Evolutionary conservation across 2,797 vertebrate species (phyloP), one percentile per base, ranked within the genome.

Genomic region (Gymnopithys bicolor): DNA sequence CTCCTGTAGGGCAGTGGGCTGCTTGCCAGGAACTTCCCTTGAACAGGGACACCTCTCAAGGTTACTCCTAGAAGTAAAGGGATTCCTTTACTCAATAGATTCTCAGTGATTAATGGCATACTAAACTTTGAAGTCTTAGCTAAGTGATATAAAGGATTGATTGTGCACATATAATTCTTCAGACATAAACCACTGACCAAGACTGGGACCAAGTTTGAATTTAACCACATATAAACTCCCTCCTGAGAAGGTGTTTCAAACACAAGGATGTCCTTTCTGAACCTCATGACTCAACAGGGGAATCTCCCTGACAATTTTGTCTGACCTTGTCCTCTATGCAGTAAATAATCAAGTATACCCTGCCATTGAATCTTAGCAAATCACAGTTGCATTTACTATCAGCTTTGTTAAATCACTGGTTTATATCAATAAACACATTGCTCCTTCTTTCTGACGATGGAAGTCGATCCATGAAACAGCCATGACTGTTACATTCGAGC

Each of bases 401-500:
- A 73, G 21, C 30, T 53, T 59, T 43, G 10, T 11, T 78, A 59
- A 66, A 78, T 32, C 18, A 32, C 22, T n/a, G 46, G 11, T 23
- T 78, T 59, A 7, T 27, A 59, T 35, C 15, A 53, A 48, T 11
- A 53, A 78, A 41, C 30, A 59, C 13, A 35, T 28, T 48, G 22
- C 19, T 78, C 6, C 39, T 35, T 89, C 33, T 48, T 59, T 59
- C 74, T 59, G 35, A 14, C 6, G 8, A 59, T 17, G 33, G 51
- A 32, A 46, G 25, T 68, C 25, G 25, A 71, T 39, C 66, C 33
- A 35, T 10, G 27, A 49, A 23, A 43, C 23, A 21, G 4, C 19
- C 17, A 2, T 5, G 43, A 15, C 45, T 30, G 5, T 30, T 68
- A 13, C 0, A 0, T 33, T 41, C 11, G 2, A 66, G 8, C n/a